Percentiles rank a stretch among this genome's conserved stretches.
phyloP scores from a whole-genome alignment of 2,113 vertebrate species.

The Salvelinus sp. region DNA sequence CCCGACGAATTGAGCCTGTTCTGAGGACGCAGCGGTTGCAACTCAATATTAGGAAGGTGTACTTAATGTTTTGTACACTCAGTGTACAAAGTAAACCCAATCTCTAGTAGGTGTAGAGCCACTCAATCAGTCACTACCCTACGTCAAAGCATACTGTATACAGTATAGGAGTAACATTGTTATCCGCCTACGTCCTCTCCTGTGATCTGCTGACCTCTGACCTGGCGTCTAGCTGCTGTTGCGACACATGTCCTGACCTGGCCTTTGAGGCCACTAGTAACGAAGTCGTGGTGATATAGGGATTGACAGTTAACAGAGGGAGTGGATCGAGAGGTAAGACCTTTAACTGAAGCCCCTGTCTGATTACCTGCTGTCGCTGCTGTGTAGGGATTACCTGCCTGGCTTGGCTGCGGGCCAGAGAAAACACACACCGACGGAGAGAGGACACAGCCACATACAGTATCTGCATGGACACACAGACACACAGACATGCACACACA shows the following conservation, averaged over 20 bases:
- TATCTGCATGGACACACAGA: not conserved
- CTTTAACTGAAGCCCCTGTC: not conserved
- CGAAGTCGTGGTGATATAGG: not conserved
- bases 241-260: not conserved
- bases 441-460: not conserved
- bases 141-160: too few species aligned
- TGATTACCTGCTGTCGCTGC: not conserved
- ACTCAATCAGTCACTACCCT: too few species aligned
- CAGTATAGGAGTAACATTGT: too few species aligned
- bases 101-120: too few species aligned
- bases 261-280: not conserved
- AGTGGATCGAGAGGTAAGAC: not conserved
- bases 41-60: too few species aligned
- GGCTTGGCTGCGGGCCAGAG: not conserved
- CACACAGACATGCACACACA: not conserved
- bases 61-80: too few species aligned
- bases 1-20: too few species aligned
- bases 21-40: too few species aligned
- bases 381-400: not conserved
- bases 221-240: not conserved
- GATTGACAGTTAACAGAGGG: not conserved
- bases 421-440: not conserved
- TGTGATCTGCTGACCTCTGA: too few species aligned
- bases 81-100: too few species aligned
- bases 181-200: too few species aligned